phyloP scores from a whole-genome alignment of 2,797 vertebrate species.

The Hipposideros larvatus region DNA sequence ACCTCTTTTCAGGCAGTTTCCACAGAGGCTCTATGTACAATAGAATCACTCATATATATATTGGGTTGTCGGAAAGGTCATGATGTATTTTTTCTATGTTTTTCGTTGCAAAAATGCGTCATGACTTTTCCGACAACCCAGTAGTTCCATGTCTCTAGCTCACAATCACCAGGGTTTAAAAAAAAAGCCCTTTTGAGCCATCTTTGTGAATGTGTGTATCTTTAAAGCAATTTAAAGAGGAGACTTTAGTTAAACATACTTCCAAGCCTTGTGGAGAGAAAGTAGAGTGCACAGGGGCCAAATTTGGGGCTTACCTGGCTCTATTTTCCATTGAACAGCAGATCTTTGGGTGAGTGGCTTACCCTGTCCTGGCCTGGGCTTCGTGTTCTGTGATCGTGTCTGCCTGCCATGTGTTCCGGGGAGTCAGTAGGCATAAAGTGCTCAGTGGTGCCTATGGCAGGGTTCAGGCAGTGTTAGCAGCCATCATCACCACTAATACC shows the following conservation, averaged over 20 bases:
- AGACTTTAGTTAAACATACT: background rate
- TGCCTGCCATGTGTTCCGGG: background rate
- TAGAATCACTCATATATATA: too few species aligned
- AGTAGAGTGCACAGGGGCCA: background rate
- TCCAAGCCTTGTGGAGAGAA: background rate
- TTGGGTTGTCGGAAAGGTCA: too few species aligned
- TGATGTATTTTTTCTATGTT: too few species aligned
- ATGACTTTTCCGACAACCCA: too few species aligned
- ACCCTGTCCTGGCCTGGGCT: background rate
- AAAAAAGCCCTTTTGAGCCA: background rate
- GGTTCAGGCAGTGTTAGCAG: background rate
- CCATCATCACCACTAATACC: rapidly evolving
- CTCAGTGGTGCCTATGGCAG: background rate
- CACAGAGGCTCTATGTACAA: too few species aligned
- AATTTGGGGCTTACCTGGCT: background rate
- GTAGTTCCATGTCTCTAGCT: background rate
- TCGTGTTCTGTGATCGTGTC: rapidly evolving
- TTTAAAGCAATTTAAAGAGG: background rate
- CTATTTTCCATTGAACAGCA: too few species aligned
- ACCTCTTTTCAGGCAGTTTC: background rate
- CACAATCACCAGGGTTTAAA: background rate
- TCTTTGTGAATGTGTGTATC: background rate
- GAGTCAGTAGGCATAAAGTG: background rate
- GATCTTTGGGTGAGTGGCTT: too few species aligned
- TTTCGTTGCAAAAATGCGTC: too few species aligned